Evolutionary conservation across 1,140 invertebrate species (phyloP), one percentile per base, ranked within the genome.

Genomic region (Branchinecta lindahli): DNA sequence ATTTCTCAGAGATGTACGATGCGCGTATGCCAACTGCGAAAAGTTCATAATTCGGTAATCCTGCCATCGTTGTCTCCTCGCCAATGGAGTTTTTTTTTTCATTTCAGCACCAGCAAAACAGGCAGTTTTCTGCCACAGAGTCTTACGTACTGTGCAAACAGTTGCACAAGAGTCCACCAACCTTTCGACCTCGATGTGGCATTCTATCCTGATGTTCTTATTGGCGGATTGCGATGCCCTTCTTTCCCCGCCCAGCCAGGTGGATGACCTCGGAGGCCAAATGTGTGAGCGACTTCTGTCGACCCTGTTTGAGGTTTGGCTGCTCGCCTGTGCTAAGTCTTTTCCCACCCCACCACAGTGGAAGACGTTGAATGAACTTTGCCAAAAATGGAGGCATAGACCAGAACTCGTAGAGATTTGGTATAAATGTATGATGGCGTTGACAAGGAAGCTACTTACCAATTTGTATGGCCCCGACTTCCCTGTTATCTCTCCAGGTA

Each of bases 301-400:
- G 71, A 94, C 96, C 44, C 83, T 98, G 18, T 91, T 97, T 78
- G 92, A 97, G 81, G 88, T 97, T 1, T 98, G 94, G 94, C 81
- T 98, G 33, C 80, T 95, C 21, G 92, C 94, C 0, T 98, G 94
- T 78, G 86, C 85, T 68, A 86, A 88, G 69, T 95, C 88, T 78
- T 91, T 91, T 81, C 94, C 94, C 12, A 89, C 92, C 7, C 94
- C 95, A 10, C 90, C 92, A 8, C 81, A 96, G 73, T 98, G 95
- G 95, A 93, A 94, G 79, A 97, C 95, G 5, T 82, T 98, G 70
- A 84, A 92, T 74, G 92, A 96, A 80, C 89, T 93, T 73, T 94
- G 92, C 78, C 83, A 89, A 73, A 88, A 88, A 75, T 97, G 94
- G 94, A 82, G 95, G 12, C 95, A 98, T 81, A 86, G 94, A 71